A percentile compares a stretch with the other conserved stretches of the same genome.
These are phyloP conservation scores for Lasioglossum baleicum DNA, from an alignment of 1,140 invertebrate genomes.

Conservation along the genomic window DNA sequence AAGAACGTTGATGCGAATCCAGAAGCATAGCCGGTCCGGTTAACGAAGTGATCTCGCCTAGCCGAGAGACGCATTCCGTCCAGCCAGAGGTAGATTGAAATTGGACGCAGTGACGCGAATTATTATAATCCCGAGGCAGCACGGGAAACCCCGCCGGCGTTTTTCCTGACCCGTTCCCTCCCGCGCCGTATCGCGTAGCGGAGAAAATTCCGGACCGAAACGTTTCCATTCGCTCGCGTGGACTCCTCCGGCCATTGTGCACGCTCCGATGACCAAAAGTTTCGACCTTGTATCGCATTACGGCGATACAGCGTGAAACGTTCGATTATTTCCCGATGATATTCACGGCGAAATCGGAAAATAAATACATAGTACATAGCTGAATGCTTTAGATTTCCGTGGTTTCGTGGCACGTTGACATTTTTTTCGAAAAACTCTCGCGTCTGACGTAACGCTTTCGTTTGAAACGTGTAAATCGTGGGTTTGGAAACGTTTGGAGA, in stretches of 20 bases:
- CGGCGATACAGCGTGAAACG: not conserved
- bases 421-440: too few species aligned
- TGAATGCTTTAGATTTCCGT: too few species aligned
- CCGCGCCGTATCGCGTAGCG: not conserved
- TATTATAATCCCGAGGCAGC: slow-evolving; percentile 74
- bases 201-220: slow-evolving; percentile 21
- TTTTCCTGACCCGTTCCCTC: slow-evolving; percentile 45
- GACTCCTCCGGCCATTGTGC: slow-evolving; percentile 2
- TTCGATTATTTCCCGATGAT: not conserved
- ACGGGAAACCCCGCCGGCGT: slow-evolving; percentile 51
- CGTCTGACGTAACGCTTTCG: not conserved
- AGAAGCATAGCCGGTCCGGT: slow-evolving; percentile 22
- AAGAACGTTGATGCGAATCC: slow-evolving; percentile 13
- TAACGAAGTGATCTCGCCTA: slow-evolving; percentile 49
- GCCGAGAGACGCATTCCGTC: slow-evolving; percentile 34
- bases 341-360: not conserved
- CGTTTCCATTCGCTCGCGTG: slow-evolving; percentile 5
- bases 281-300: not conserved
- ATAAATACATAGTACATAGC: too few species aligned
- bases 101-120: slow-evolving; percentile 75
- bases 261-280: slow-evolving; percentile 7
- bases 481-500: not conserved
- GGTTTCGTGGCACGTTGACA: too few species aligned
- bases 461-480: not conserved
- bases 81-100: slow-evolving; percentile 72